A percentile compares a stretch with the other conserved stretches of the same genome.
Evolutionary conservation across 1,140 invertebrate genomes (phyloP).

Genomic region (Dendrolimus punctatus): DNA sequence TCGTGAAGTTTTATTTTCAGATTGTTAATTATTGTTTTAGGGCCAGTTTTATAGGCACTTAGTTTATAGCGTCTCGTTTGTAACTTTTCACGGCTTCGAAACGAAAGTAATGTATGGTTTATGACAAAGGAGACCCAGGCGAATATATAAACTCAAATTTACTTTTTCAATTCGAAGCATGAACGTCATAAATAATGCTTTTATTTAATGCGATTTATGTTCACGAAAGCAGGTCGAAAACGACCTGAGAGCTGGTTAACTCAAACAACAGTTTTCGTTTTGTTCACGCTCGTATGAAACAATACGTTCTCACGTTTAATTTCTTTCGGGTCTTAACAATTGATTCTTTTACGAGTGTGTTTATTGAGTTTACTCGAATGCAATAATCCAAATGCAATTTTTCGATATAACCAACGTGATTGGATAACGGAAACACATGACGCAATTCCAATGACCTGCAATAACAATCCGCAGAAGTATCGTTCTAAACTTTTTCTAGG

Average conservation of each 20-base stretch:
- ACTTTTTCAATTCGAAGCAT: constrained; percentile 38
- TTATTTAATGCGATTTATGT: constrained; percentile 60
- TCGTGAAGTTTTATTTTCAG: not conserved
- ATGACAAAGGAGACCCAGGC: constrained; percentile 10
- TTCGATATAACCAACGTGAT: constrained; percentile 17
- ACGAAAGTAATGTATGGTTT: constrained; percentile 17
- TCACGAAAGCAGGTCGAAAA: constrained; percentile 59
- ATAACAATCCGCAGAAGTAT: not conserved
- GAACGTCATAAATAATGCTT: constrained; percentile 46
- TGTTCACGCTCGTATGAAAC: constrained; percentile 62
- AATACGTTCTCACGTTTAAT: constrained; percentile 71
- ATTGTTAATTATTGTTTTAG: constrained; percentile 1
- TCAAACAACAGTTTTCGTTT: constrained; percentile 51
- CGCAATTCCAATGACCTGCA: not conserved
- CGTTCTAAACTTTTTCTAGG: constrained; percentile 15
- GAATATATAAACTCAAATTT: constrained; percentile 26
- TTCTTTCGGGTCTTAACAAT: constrained; percentile 62
- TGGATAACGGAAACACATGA: constrained; percentile 4
- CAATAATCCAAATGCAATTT: constrained; percentile 48
- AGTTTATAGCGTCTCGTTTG: constrained; percentile 3
- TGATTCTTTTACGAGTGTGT: constrained; percentile 69
- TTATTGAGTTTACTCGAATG: constrained; percentile 61
- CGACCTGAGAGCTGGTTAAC: constrained; percentile 63
- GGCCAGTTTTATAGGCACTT: not conserved
- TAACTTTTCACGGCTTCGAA: constrained; percentile 9